These are phyloP conservation scores for Microvelia longipes DNA, from an alignment of 1,140 invertebrate genomes.

Conservation along the genomic window DNA sequence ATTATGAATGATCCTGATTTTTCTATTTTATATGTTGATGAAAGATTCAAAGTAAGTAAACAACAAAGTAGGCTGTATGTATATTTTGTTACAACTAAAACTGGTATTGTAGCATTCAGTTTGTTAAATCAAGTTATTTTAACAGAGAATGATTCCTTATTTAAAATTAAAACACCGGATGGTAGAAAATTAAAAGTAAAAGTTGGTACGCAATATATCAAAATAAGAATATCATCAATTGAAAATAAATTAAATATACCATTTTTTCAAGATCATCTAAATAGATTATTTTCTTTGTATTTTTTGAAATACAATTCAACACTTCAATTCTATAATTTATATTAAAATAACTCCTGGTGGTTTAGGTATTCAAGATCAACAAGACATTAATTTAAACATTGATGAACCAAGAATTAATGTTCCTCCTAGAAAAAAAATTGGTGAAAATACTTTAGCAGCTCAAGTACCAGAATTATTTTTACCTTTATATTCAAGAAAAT, in stretches of 20 bases:
- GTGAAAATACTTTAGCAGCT: not conserved
- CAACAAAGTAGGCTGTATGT: not conserved
- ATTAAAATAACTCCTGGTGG: not conserved
- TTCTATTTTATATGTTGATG: not conserved
- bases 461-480: not conserved
- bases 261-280: not conserved
- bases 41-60: not conserved
- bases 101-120: not conserved
- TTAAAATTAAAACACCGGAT: not conserved
- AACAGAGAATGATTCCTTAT: not conserved
- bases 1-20: not conserved
- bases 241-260: not conserved
- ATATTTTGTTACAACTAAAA: not conserved
- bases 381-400: not conserved
- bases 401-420: not conserved
- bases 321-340: not conserved
- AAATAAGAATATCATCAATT: not conserved
- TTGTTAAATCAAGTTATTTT: not conserved
- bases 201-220: not conserved
- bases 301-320: not conserved
- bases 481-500: not conserved
- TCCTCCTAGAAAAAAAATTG: not conserved
- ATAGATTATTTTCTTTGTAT: not conserved
- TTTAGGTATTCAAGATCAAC: not conserved
- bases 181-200: not conserved